Evolutionary conservation across 2,888 invertebrate species (phyloP).

Genomic region (Orthonevra nobilis): DNA sequence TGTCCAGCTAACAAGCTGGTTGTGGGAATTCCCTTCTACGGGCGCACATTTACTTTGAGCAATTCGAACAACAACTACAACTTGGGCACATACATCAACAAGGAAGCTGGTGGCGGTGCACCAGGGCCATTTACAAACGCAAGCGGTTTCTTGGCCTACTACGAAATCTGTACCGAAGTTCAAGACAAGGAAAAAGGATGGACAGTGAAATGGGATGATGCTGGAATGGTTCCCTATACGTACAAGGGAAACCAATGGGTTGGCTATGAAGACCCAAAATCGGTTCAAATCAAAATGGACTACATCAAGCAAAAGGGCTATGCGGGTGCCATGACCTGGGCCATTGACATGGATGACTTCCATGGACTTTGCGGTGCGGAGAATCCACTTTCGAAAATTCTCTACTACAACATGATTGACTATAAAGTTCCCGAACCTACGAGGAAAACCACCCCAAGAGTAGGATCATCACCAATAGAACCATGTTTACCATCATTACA

Average conservation of each 20-base stretch:
- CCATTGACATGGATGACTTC: conserved; percentile 94
- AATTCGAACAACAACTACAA: conserved; percentile 91
- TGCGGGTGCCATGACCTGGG: conserved; percentile 95
- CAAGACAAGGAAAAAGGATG: conserved; percentile 86
- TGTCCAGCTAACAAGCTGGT: conserved; percentile 92
- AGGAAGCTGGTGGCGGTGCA: conserved; percentile 92
- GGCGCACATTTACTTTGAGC: conserved; percentile 90
- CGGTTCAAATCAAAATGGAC: conserved; percentile 93
- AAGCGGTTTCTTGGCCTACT: conserved; percentile 92
- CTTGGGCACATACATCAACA: conserved; percentile 92
- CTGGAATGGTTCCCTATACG: conserved; percentile 91
- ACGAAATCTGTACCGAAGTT: conserved; percentile 91
- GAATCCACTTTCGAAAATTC: conserved; percentile 87
- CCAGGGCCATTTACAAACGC: conserved; percentile 93
- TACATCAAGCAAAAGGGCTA: conserved; percentile 91
- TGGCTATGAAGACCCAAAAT: conserved; percentile 91
- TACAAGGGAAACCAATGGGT: conserved; percentile 95
- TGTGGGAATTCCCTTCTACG: conserved; percentile 94
- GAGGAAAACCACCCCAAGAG: conserved; percentile 54
- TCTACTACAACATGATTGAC: conserved; percentile 86
- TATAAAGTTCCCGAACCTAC: conserved; percentile 77
- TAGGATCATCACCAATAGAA: not conserved
- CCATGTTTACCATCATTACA: not conserved
- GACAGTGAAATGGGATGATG: conserved; percentile 91
- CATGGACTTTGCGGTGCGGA: conserved; percentile 89